Evolutionary conservation across 2,797 vertebrate genomes (phyloP), one percentile per base, ranked within the genome.

Genomic region (Heterohyrax brucei): DNA sequence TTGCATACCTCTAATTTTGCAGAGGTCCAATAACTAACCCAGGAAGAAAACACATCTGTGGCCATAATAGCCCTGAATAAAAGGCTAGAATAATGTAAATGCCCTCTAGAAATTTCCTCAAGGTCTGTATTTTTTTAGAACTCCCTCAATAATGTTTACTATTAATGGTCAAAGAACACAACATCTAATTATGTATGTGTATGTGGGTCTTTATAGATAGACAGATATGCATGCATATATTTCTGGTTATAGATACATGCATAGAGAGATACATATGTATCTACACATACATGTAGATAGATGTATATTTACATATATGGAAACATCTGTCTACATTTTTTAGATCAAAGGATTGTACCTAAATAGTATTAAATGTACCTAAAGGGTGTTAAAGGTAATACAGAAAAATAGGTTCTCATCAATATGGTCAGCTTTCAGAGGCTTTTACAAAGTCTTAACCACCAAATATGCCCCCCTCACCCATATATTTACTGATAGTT

Each of bases 1-100:
- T 87, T 30, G 72, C 6, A 28, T 64, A 73, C 77, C 61, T 95
- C 72, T 97, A 93, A 91, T 87, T 94, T 91, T 87, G 61, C 48
- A 88, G 44, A 90, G 30, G 30, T 28, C 66, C 39, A 80, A 12
- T 70, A 73, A 61, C 26, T 39, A 87, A 76, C 19, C 46, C 48
- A 46, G 30, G 28, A 95, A 59, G 72, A 90, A 92, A 94, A 62
- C 7, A 80, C 5, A 4, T 28, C 66, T 56, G 14, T 13, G 7
- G 50, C 14, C 75, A 92, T 89, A 86, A 87, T 39, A 33, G 33
- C 19, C 28, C 50, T 76, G 16, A 21, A 1, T n/a, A 92, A 90
- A 90, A 89, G 61, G 9, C 46, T 10, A 44, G 1, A 39, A n/a
- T 48, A 81, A 26, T 7, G 4, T 26, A 92, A 86, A 73, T 10